These are phyloP conservation scores for Axinella damicornis DNA, from an alignment of 37 sponge, comb jelly and placozoan genomes.

Conservation along the genomic window DNA sequence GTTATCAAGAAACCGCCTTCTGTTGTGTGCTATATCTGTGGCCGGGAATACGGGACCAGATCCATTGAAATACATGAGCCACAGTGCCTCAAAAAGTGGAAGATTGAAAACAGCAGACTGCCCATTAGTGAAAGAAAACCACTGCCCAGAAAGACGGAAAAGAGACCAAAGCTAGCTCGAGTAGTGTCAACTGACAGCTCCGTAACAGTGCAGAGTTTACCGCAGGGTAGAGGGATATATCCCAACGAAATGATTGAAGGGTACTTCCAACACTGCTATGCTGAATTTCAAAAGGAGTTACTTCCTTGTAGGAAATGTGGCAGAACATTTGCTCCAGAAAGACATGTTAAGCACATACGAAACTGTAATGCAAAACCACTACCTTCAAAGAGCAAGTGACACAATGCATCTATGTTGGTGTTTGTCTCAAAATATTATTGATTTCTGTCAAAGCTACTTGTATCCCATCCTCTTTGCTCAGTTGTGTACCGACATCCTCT, in stretches of 20 bases:
- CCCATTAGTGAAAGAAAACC: conserved; percentile 61
- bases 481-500: background rate
- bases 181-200: background rate
- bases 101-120: conserved; percentile 54
- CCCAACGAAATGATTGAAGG: background rate
- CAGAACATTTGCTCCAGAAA: conserved; percentile 71
- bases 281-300: conserved; percentile 53
- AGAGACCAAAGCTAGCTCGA: background rate
- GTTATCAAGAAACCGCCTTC: conserved; percentile 29
- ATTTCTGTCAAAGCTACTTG: conserved; percentile 14
- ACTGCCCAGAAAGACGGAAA: conserved; percentile 45
- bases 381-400: too few relatives aligned
- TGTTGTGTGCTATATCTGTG: conserved; percentile 84
- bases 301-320: conserved; percentile 78
- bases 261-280: conserved; percentile 37
- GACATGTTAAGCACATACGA: conserved; percentile 62
- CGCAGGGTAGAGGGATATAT: too few relatives aligned
- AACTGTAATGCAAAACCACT: conserved; percentile 75
- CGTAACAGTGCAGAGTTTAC: background rate
- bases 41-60: conserved; percentile 75
- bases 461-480: conserved; percentile 10
- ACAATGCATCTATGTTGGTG: background rate
- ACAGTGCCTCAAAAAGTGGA: conserved; percentile 79
- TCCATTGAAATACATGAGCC: conserved; percentile 85
- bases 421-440: conserved; percentile 23